phyloP scores from a whole-genome alignment of 2,797 vertebrate species.

The Malacoraja senta region DNA sequence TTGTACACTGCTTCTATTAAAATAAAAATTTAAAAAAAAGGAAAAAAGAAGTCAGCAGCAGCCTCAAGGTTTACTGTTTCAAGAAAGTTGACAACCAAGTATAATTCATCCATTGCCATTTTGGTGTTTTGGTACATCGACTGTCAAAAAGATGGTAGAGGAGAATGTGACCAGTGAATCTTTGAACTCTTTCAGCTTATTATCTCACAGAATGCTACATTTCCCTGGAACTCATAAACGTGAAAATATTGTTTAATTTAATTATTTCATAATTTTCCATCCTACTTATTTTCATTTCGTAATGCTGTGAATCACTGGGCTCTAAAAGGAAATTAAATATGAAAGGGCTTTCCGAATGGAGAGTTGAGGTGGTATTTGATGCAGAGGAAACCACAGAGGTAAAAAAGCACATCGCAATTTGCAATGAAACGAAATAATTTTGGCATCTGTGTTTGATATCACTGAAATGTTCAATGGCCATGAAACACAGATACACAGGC shows the following conservation, averaged over 20 bases:
- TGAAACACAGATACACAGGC: background rate
- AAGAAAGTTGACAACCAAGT: no score
- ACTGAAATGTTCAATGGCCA: background rate
- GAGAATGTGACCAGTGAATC: no score
- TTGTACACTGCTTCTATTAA: no score
- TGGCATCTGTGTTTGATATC: background rate
- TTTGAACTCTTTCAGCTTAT: no score
- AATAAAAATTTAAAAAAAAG: no score
- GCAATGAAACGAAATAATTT: background rate
- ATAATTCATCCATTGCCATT: no score
- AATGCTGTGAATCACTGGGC: background rate
- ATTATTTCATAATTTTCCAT: background rate
- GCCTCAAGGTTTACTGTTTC: no score
- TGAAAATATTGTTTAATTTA: background rate
- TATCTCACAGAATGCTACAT: background rate
- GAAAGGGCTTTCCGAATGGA: no score
- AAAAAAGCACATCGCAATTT: background rate
- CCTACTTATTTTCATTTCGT: background rate
- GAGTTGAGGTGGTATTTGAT: background rate
- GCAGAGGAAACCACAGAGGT: background rate
- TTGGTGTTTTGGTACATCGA: no score
- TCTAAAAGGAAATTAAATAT: background rate
- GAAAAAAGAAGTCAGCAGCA: no score
- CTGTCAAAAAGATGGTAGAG: no score
- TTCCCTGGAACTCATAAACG: background rate